Conservation (phyloP, 2,797 vertebrate genomes). For the Micrastur ruficollis region DNA sequence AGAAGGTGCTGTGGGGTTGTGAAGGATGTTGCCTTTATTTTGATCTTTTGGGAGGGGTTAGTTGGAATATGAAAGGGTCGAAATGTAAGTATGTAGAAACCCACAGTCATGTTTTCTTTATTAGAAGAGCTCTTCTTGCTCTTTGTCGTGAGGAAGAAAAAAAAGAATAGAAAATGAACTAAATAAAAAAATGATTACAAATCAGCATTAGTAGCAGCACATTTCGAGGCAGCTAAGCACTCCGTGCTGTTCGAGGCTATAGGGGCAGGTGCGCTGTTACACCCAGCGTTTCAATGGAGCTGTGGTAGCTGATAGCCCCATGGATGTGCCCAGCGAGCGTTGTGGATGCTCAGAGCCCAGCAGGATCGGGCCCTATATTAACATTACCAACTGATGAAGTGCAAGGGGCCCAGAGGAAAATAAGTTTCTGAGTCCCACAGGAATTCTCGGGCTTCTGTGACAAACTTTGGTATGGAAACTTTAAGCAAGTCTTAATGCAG, state of each 20-base stretch:
- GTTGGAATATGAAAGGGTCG: not conserved
- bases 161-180: not conserved
- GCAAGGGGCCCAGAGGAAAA: not conserved
- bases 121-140: not conserved
- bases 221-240: not conserved
- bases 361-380: not conserved
- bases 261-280: not conserved
- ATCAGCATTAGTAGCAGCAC: rapidly evolving
- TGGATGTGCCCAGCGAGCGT: not conserved
- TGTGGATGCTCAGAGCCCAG: not conserved
- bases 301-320: not conserved
- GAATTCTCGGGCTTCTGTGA: not conserved
- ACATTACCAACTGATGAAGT: not conserved
- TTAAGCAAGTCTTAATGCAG: not conserved
- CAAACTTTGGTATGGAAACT: not conserved
- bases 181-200: not conserved
- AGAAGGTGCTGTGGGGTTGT: not conserved
- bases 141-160: not conserved
- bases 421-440: not conserved
- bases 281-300: not conserved
- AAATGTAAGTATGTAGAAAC: not conserved
- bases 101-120: not conserved
- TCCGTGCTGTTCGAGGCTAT: not conserved
- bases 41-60: not conserved
- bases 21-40: not conserved